Evolutionary conservation across 2,888 invertebrate genomes (phyloP).

Genomic region (Helicoverpa assulta): DNA sequence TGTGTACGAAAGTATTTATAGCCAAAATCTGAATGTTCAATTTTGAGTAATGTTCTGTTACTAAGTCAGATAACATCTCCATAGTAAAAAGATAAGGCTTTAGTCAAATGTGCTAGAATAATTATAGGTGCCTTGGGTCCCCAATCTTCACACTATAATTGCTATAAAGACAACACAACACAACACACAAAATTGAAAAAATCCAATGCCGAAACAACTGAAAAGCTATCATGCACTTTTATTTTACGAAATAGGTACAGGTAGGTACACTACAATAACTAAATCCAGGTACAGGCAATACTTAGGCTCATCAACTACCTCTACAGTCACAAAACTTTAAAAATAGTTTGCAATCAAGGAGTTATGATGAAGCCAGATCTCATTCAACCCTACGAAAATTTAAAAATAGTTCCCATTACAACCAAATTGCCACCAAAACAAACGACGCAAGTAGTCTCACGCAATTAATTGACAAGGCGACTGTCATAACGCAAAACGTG

Average conservation of each 20-base stretch:
- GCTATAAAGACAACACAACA: no score
- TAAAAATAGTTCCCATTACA: slow-evolving; percentile 17
- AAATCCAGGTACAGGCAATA: no score
- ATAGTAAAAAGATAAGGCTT: no score
- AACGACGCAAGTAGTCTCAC: slow-evolving; percentile 69
- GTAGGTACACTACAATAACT: no score
- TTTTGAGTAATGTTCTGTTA: background rate
- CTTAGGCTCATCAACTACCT: no score
- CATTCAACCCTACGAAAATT: background rate
- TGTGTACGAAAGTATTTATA: slow-evolving; percentile 1
- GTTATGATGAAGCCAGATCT: background rate
- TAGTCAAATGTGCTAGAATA: no score
- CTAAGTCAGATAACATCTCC: background rate
- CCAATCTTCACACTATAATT: no score
- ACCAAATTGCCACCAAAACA: slow-evolving; percentile 46
- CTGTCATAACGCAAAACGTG: slow-evolving; percentile 72
- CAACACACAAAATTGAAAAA: no score
- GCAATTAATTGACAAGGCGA: slow-evolving; percentile 77
- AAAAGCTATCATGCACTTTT: no score
- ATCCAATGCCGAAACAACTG: no score
- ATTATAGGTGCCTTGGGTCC: no score
- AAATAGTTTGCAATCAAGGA: background rate
- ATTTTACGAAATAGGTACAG: no score
- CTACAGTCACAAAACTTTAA: background rate
- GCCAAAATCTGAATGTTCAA: background rate